Base-by-base conservation (phyloP, 2,113 vertebrate genomes). In the Seriola quinqueradiata region DNA sequence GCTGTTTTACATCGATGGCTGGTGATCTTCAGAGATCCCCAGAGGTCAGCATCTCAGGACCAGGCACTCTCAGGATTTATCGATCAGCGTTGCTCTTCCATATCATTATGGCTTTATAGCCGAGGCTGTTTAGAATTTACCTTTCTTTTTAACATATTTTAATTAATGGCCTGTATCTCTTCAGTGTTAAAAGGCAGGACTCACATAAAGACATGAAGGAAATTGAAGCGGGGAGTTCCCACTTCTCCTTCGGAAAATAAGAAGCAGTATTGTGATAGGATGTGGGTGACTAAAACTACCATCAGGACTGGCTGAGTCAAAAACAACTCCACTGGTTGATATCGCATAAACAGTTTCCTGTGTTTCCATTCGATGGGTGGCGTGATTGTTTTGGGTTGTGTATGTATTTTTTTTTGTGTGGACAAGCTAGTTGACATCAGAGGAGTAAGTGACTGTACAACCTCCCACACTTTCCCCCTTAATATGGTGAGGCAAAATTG, bases 11-110 rank as follows among this genome's bases (percentile, higher is more conserved):
- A 32, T 66, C 3, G 3, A 77, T 42, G 60, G 19, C 55, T 57
- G n/a, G 42, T 64, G 32, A 70, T 58, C 68, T 70, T 83, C 14
- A n/a, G 17, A 76, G 57, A 59, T 71, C 48, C 23, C 11, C 23
- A 10, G 19, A 68, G 63, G 48, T 66, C 70, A 79, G 8, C 36
- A 42, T 50, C 36, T 64, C 28, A 12, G 50, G 55, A 64, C 25
- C 6, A 36, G n/a, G 42, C 17, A 17, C 3, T 77, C 65, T 81
- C 19, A 50, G 57, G 74, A 44, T 81, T 79, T 70, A 79, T 63
- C 73, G 11, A 70, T 83, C 23, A 36, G 52, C 28, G 13, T n/a
- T 59, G 36, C 36, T 44, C 38, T 61, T 81, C 32, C 28, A 10
- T 64, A 63, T 70, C n/a, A 14, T 25, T 48, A 25, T 58, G 8